phyloP scores from a whole-genome alignment of 2,113 vertebrate species.

The Petrocephalus zakoni region DNA sequence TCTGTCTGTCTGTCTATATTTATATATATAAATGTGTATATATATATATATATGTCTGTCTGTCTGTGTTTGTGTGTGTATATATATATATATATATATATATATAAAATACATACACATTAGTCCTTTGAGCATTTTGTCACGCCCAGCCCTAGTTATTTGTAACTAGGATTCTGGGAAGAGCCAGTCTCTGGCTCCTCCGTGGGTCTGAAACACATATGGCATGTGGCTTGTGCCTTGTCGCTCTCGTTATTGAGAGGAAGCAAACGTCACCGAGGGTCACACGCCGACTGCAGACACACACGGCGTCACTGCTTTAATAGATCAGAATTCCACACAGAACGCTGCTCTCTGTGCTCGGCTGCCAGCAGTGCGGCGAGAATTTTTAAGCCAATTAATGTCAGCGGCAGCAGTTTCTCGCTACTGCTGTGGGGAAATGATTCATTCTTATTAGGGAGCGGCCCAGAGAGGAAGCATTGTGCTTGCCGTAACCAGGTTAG shows the following conservation, averaged over 20 bases:
- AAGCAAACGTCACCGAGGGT: background rate
- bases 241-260: background rate
- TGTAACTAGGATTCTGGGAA: background rate
- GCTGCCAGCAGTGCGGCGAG: background rate
- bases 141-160: background rate
- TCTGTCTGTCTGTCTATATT: too few relatives aligned
- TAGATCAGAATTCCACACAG: background rate
- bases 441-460: background rate
- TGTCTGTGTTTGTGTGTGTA: too few relatives aligned
- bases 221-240: background rate
- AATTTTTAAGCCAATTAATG: slow-evolving; percentile 17
- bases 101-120: background rate
- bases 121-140: background rate
- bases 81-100: background rate
- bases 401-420: background rate
- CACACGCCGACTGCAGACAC: background rate
- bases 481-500: background rate
- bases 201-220: background rate
- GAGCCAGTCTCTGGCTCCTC: background rate
- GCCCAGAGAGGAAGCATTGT: background rate
- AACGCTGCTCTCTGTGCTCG: background rate
- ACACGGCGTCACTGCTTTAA: background rate
- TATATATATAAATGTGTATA: background rate
- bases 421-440: background rate
- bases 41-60: background rate